These are phyloP conservation scores for Orius laevigatus DNA, from an alignment of 1,140 invertebrate species.

Conservation along the genomic window DNA sequence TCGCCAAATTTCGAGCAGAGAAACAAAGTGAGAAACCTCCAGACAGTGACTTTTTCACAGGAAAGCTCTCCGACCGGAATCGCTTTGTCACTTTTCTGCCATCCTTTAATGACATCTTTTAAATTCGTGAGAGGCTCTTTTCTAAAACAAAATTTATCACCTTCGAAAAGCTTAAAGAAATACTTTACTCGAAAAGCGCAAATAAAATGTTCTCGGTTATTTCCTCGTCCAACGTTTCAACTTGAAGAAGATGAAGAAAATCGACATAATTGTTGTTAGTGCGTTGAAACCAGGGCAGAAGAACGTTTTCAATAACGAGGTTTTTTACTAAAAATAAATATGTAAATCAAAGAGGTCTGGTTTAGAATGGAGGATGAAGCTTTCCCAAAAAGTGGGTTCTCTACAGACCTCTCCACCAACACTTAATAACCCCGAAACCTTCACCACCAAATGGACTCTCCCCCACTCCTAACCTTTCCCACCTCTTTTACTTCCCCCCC, in stretches of 20 bases:
- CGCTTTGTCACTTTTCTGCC: conserved; percentile 8
- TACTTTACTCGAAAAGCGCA: conserved; percentile 5
- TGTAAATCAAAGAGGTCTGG: conserved; percentile 10
- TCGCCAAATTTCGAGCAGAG: background rate
- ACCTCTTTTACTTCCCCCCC: too few species aligned
- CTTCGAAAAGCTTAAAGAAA: background rate
- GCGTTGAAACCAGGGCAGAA: conserved; percentile 46
- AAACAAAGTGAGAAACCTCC: background rate
- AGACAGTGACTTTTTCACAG: conserved; percentile 11
- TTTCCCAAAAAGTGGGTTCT: too few species aligned
- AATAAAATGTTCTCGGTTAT: background rate
- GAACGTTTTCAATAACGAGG: conserved; percentile 31
- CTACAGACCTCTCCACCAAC: too few species aligned
- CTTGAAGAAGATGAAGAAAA: conserved; percentile 28
- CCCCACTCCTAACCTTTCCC: too few species aligned
- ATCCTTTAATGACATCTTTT: background rate
- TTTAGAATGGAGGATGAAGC: too few species aligned
- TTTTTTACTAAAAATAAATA: conserved; percentile 25
- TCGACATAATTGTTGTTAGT: conserved; percentile 41
- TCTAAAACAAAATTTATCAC: background rate
- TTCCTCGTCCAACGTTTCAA: conserved; percentile 13
- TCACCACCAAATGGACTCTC: too few species aligned
- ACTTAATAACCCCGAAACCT: too few species aligned
- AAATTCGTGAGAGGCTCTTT: background rate
- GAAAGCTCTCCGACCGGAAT: conserved; percentile 10